Evolutionary conservation across 2,113 vertebrate species (phyloP).

Genomic region (Tauraco erythrolophus): DNA sequence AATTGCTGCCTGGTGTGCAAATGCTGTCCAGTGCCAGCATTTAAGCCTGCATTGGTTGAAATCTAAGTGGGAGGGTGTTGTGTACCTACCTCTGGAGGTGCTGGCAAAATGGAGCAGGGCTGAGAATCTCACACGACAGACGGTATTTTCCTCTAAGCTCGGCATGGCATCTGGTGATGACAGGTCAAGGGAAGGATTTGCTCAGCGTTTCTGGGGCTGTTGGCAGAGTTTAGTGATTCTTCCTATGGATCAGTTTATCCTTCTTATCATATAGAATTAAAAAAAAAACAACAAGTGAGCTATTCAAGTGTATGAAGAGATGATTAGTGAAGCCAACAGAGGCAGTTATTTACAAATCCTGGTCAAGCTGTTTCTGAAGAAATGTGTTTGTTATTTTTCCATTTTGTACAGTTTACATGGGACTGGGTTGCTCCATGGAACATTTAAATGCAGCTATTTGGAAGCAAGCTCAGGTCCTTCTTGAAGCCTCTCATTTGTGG

Average conservation of each 20-base stretch:
- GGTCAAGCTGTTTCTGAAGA: neutral
- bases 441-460: neutral
- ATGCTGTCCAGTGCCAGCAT: neutral
- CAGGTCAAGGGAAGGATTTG: neutral
- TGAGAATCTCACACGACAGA: neutral
- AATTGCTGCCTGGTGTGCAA: neutral
- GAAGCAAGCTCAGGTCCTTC: neutral
- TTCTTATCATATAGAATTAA: neutral
- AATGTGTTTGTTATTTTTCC: neutral
- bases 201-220: neutral
- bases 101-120: neutral
- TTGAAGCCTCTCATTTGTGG: neutral
- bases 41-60: neutral
- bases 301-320: neutral
- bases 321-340: neutral
- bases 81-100: neutral
- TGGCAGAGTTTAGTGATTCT: neutral
- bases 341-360: neutral
- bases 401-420: neutral
- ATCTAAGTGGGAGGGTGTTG: neutral
- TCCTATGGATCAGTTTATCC: neutral
- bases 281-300: neutral
- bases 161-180: rapidly evolving
- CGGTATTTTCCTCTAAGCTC: neutral
- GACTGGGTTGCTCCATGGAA: neutral